A percentile compares a stretch with the other conserved stretches of the same genome.
Evolutionary conservation across 2,888 invertebrate genomes (phyloP).

Genomic region (Cerastis rubricosa): DNA sequence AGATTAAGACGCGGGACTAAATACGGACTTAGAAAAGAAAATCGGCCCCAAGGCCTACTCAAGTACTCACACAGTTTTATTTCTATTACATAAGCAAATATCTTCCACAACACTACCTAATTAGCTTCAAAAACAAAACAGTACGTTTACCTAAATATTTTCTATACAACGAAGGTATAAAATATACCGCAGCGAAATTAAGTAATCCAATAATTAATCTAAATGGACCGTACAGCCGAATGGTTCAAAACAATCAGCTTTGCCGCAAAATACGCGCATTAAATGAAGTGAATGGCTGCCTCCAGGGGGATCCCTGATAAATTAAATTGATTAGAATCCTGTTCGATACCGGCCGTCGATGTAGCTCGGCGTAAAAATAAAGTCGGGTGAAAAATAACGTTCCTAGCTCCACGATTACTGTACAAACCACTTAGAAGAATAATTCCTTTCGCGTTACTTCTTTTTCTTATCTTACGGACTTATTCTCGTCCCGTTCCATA

Average conservation of each 20-base stretch:
- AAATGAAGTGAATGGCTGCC: conserved; percentile 91
- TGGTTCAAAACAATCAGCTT: conserved; percentile 91
- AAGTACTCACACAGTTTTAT: conserved; percentile 50
- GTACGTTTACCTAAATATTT: conserved; percentile 65
- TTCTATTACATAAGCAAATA: conserved; percentile 56
- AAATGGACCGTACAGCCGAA: conserved; percentile 90
- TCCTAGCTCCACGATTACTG: conserved; percentile 77
- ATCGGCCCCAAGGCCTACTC: conserved; percentile 34
- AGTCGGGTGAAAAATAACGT: conserved; percentile 87
- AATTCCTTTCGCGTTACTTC: conserved; percentile 65
- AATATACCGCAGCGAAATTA: conserved; percentile 87
- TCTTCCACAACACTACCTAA: conserved; percentile 58
- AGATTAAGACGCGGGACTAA: conserved; percentile 61
- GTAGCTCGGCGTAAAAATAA: conserved; percentile 88
- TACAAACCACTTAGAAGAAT: conserved; percentile 73
- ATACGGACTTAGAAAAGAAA: conserved; percentile 58
- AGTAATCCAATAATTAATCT: conserved; percentile 91
- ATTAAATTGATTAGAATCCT: conserved; percentile 91
- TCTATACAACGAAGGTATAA: conserved; percentile 74
- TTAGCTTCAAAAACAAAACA: conserved; percentile 63
- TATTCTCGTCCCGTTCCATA: conserved; percentile 29
- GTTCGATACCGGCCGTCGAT: conserved; percentile 87
- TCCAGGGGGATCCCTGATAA: conserved; percentile 90
- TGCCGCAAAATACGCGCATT: conserved; percentile 91
- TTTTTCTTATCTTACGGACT: conserved; percentile 43